Base-by-base conservation (phyloP, 1,140 invertebrate genomes). In the Lasaia peninsularis region DNA sequence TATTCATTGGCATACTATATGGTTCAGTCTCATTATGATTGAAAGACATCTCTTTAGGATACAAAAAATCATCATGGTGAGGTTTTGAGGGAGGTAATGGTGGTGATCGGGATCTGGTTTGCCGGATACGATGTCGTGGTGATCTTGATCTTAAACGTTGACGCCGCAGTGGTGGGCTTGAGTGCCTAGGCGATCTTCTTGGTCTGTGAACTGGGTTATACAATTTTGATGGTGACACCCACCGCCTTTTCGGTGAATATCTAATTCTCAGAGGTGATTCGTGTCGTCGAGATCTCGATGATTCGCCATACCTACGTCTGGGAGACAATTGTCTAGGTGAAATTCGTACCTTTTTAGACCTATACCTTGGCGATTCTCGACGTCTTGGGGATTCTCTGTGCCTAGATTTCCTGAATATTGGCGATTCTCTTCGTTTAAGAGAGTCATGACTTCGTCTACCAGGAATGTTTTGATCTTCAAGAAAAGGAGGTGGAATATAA, bases 61-160 rank as follows among this genome's bases (percentile, higher is more conserved):
- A 85, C 7, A 80, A 66, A 44, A 81, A 82, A 34, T 63, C 70
- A 56, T 85, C 81, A 48, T 54, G 56, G 16, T 18, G n/a, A 14
- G 21, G 12, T 40, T 12, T 60, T 8, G 16, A 34, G 2, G 34
- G 34, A 6, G 54, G 40, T 14, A n/a, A 31, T 24, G 57, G 55
- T 40, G 54, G 51, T 14, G 60, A 61, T 16, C 55, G 35, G 14
- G 66, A 72, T 37, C 37, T 52, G 9, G 44, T 21, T 1, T 60
- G 65, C 20, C 32, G 60, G 8, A 31, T 54, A 9, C 50, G 63
- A 24, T 48, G 50, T 34, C 52, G 44, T 28, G 70, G 71, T 34
- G 67, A 72, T 60, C 71, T 63, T 34, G 75, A 76, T 8, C 58
- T 48, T 16, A 18, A 48, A 24, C 7, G 44, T 21, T 48, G 20